A percentile compares a stretch with the other conserved stretches of the same genome.
Evolutionary conservation across 2,888 invertebrate genomes (phyloP).

Genomic region (Trachelus stipa): DNA sequence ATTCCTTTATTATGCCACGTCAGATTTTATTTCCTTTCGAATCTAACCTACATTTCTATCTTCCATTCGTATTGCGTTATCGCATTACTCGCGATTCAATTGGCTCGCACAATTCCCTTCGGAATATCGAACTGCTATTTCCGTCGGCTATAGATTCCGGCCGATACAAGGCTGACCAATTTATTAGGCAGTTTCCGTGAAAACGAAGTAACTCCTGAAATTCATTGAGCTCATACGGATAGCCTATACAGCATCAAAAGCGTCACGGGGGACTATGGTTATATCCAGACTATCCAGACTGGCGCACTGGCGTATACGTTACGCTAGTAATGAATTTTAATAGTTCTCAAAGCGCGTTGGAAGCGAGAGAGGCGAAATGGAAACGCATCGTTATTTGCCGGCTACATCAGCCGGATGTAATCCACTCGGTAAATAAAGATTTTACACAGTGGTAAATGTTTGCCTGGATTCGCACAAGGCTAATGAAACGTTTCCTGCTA

Average conservation of each 20-base stretch:
- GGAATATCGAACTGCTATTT: not conserved
- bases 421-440: slow-evolving; percentile 39
- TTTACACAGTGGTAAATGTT: slow-evolving; percentile 27
- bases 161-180: not conserved
- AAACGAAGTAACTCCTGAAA: not conserved
- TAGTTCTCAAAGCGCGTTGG: slow-evolving; percentile 1
- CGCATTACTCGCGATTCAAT: not conserved
- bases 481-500: slow-evolving; percentile 26
- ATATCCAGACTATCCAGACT: not conserved
- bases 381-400: not conserved
- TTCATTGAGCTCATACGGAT: not conserved
- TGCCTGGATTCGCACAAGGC: slow-evolving; percentile 16
- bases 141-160: not conserved
- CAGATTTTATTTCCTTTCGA: not conserved
- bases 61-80: not conserved
- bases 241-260: not conserved
- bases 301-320: not conserved
- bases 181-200: not conserved
- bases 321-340: slow-evolving; percentile 4
- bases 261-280: not conserved
- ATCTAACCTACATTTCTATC: not conserved
- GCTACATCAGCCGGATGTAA: slow-evolving; percentile 25
- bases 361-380: not conserved
- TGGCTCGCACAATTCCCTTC: not conserved
- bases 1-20: not conserved